Percentiles rank a stretch among this genome's conserved stretches.
Conservation (phyloP, 2,888 invertebrate species). For the Exephanes ischioxanthus region DNA sequence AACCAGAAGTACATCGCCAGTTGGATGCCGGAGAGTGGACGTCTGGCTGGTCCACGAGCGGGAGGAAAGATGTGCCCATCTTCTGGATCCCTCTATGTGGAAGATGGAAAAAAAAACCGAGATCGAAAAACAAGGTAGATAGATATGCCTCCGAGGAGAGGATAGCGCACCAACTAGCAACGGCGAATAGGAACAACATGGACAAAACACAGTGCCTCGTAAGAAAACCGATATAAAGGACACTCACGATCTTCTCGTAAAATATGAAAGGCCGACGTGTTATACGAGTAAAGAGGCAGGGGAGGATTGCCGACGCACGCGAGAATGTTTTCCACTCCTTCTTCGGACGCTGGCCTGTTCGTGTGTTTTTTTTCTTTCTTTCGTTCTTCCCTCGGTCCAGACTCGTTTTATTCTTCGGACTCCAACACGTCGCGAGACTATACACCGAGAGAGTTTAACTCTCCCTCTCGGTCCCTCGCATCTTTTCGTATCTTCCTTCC, state of each 20-base stretch:
- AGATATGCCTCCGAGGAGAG: conserved; percentile 9
- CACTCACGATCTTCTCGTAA: conserved; percentile 81
- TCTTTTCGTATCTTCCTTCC: background rate
- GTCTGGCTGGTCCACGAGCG: conserved; percentile 15
- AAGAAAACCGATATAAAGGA: conserved; percentile 79
- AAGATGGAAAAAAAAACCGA: background rate
- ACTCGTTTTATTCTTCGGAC: conserved; percentile 26
- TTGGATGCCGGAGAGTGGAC: conserved; percentile 30
- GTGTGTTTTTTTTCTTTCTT: conserved; percentile 19
- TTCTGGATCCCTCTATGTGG: background rate
- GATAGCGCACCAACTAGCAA: conserved; percentile 17
- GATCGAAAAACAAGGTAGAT: conserved; percentile 34
- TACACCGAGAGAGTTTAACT: conserved; percentile 2
- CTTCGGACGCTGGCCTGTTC: conserved; percentile 2
- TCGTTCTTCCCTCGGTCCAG: background rate
- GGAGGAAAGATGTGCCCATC: conserved; percentile 28
- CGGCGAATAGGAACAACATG: conserved; percentile 18
- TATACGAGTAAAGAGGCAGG: conserved; percentile 59
- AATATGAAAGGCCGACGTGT: conserved; percentile 76
- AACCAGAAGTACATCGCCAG: conserved; percentile 11
- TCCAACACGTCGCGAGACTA: conserved; percentile 9
- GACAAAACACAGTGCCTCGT: conserved; percentile 22
- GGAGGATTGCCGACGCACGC: conserved; percentile 48
- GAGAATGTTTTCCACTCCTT: conserved; percentile 53
- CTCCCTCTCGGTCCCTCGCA: background rate